Percentiles rank a stretch among this genome's conserved stretches.
Conservation (phyloP, 2,888 invertebrate genomes). For the Drosophila multiciliata region DNA sequence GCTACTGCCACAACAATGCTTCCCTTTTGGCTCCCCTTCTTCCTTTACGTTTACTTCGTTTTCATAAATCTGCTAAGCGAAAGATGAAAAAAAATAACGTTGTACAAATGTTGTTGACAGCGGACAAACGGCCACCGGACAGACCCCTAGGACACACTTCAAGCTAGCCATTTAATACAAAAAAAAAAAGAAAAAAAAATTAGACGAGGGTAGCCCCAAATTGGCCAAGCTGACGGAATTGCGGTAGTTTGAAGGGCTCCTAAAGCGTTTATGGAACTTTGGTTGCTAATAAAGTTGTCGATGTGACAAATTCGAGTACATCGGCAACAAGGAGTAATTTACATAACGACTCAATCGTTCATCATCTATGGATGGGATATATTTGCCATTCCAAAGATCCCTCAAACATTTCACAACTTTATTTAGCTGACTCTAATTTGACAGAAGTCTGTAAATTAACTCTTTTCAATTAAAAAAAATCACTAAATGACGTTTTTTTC, state of each 20-base stretch:
- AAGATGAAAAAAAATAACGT: slow-evolving; percentile 61
- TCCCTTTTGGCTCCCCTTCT: slow-evolving; percentile 31
- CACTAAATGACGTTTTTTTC: background rate
- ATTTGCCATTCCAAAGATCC: background rate
- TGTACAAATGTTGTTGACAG: slow-evolving; percentile 79
- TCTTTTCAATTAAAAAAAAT: background rate
- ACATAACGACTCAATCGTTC: slow-evolving; percentile 43
- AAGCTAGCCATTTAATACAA: slow-evolving; percentile 58
- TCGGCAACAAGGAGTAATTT: slow-evolving; percentile 34
- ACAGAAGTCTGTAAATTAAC: background rate
- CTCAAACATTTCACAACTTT: slow-evolving; percentile 4
- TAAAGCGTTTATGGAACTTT: slow-evolving; percentile 65
- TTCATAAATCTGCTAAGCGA: slow-evolving; percentile 71
- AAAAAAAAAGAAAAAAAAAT: slow-evolving; percentile 12
- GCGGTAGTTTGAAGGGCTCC: slow-evolving; percentile 46
- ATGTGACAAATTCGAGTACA: slow-evolving; percentile 62
- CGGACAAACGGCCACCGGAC: slow-evolving; percentile 54
- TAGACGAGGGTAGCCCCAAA: slow-evolving; percentile 70
- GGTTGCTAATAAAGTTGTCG: slow-evolving; percentile 78
- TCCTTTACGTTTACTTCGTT: slow-evolving; percentile 31
- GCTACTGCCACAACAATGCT: slow-evolving; percentile 58
- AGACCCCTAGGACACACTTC: slow-evolving; percentile 34
- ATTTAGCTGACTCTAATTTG: background rate
- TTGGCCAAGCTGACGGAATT: slow-evolving; percentile 69
- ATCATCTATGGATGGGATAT: background rate